These are phyloP conservation scores for Acronicta alni DNA, from an alignment of 2,888 invertebrate species.

Conservation along the genomic window DNA sequence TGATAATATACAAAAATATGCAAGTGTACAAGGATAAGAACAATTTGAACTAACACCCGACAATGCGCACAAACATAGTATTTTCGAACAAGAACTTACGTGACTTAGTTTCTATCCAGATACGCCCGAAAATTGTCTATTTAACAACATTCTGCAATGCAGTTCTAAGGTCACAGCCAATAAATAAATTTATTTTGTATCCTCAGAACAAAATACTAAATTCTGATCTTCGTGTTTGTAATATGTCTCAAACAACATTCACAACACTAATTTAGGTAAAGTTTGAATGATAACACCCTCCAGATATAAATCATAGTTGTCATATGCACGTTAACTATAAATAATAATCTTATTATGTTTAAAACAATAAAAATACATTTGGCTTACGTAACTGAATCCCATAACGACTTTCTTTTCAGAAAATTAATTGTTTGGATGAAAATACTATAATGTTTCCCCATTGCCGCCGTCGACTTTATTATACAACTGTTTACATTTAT, in stretches of 20 bases:
- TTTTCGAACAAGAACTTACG: slow-evolving; percentile 19
- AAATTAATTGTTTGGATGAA: slow-evolving; percentile 28
- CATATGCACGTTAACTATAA: neutral
- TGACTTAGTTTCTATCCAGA: neutral
- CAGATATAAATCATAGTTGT: neutral
- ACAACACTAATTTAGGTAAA: neutral
- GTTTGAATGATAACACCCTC: neutral
- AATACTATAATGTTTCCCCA: slow-evolving; percentile 10
- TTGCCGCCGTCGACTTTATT: slow-evolving; percentile 28
- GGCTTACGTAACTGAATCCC: neutral
- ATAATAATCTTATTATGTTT: slow-evolving; percentile 1
- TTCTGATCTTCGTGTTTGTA: neutral
- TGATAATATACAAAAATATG: slow-evolving; percentile 50
- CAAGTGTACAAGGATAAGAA: slow-evolving; percentile 43
- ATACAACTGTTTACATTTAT: slow-evolving; percentile 57
- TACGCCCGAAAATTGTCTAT: neutral
- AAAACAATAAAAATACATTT: slow-evolving; percentile 1
- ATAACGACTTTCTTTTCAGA: neutral
- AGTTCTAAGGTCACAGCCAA: slow-evolving; percentile 27
- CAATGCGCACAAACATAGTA: slow-evolving; percentile 5
- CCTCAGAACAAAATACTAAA: slow-evolving; percentile 1
- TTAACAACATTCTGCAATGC: neutral
- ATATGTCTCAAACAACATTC: neutral
- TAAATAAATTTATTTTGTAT: slow-evolving; percentile 19
- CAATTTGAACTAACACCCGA: slow-evolving; percentile 22